phyloP scores from a whole-genome alignment of 2,113 vertebrate genomes.

The Rhodinocichla rosea region DNA sequence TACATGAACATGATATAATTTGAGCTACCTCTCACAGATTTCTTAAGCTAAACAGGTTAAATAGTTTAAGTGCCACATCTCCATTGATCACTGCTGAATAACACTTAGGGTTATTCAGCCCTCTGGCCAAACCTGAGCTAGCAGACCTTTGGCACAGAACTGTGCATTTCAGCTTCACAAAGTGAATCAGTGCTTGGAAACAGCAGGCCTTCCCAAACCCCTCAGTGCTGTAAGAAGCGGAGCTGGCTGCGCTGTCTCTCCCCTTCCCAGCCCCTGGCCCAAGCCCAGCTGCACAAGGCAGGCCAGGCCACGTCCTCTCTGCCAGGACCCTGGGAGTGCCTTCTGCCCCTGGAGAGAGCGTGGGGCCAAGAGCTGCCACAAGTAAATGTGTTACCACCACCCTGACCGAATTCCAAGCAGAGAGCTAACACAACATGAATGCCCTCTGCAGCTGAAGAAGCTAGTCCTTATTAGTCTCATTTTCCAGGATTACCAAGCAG shows the following conservation, averaged over 20 bases:
- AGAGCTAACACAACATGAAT: neutral
- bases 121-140: neutral
- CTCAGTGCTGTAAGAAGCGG: rapidly evolving
- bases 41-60: neutral
- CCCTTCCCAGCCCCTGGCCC: neutral
- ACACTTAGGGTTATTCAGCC: neutral
- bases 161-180: neutral
- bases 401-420: neutral
- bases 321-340: neutral
- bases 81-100: neutral
- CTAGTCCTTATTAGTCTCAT: neutral
- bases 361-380: neutral
- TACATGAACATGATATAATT: neutral
- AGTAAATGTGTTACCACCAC: neutral
- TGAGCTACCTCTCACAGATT: neutral
- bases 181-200: neutral
- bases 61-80: neutral
- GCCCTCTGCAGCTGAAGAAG: neutral
- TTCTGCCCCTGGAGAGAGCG: neutral
- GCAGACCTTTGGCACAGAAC: neutral
- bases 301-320: neutral
- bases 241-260: neutral
- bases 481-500: neutral
- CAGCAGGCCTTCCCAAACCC: neutral
- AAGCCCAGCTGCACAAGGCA: neutral